Evolutionary conservation across 37 sponge, comb jelly and placozoan genomes (phyloP), one percentile per base, ranked within the genome.

Genomic region (Halisarca cf. caerulea): DNA sequence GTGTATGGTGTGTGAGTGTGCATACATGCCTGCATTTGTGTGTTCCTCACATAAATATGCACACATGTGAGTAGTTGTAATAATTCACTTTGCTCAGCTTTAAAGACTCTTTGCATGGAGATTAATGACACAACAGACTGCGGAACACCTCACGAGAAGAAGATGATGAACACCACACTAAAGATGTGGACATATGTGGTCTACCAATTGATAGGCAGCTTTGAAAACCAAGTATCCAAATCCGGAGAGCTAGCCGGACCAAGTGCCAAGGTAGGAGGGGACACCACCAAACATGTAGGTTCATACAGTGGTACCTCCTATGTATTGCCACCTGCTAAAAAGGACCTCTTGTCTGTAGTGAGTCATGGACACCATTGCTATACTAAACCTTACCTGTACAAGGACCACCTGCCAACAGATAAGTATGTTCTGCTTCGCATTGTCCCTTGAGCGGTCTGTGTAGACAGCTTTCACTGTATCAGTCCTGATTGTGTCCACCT

Each of bases 111-210:
- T 25, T 74, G 77, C 7, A 44, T 41, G 77, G 77, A 74, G 77
- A 4, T 40, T 1, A n/a, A n/a, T 3, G 77, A 44, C 41, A 37
- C 24, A 11, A 38, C 41, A 40, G 77, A 74, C 42, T 36, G 24
- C 8, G 77, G 77, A 1, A 21, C 32, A 21, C 15, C 45, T 44
- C 24, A 33, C 24, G 77, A 14, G 77, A 74, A 74, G 43, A 74
- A 40, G 23, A 37, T 36, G 45, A 74, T 41, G 42, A 33, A 37
- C 20, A 74, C 7, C 45, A 74, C 25, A 1, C 45, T 74, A 20
- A 78, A 96, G 91, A 96, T 96, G 93, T 66, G 83, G 66, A 82
- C 86, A 15, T 96, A 90, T 42, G 43, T 90, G 30, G 84, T 85
- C 28, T 88, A 87, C 18, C 87, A 89, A 27, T 51, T 92, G 78